These are phyloP conservation scores for Pseudomyrmex sp. DNA, from an alignment of 1,140 invertebrate species.

Conservation along the genomic window DNA sequence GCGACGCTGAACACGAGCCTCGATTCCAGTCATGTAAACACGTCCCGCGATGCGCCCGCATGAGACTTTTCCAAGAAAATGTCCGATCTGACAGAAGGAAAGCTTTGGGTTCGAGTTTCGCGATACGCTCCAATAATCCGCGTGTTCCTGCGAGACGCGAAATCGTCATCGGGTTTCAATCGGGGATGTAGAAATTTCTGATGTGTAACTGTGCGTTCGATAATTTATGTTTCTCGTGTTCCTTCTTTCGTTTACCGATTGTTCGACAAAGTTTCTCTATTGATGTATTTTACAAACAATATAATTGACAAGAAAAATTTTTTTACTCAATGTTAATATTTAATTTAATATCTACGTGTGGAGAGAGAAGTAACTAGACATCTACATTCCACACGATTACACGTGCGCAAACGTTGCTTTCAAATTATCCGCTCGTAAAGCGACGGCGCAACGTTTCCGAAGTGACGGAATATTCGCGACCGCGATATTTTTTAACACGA, in stretches of 20 bases:
- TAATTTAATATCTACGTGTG: too few species aligned
- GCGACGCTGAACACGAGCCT: conserved; percentile 55
- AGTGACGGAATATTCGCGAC: conserved; percentile 3
- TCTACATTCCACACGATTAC: too few species aligned
- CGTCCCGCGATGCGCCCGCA: conserved; percentile 45
- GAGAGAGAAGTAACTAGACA: too few species aligned
- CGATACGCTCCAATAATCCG: conserved; percentile 23
- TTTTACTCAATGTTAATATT: neutral
- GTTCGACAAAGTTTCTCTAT: neutral
- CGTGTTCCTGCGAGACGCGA: conserved; percentile 22
- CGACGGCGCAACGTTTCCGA: neutral
- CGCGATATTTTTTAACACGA: conserved; percentile 22
- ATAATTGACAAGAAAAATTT: neutral
- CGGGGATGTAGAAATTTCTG: neutral
- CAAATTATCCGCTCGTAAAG: neutral
- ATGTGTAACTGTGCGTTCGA: neutral
- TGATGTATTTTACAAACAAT: neutral
- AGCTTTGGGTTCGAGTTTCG: conserved; percentile 13
- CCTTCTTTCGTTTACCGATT: neutral
- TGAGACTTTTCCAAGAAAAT: conserved; percentile 58
- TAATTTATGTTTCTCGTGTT: neutral
- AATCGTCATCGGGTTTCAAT: conserved; percentile 6
- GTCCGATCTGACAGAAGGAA: conserved; percentile 14
- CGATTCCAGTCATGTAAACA: conserved; percentile 71
- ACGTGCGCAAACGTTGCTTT: conserved; percentile 18